Conservation (phyloP, 1,140 invertebrate species). For the Brachionus manjavacas region DNA sequence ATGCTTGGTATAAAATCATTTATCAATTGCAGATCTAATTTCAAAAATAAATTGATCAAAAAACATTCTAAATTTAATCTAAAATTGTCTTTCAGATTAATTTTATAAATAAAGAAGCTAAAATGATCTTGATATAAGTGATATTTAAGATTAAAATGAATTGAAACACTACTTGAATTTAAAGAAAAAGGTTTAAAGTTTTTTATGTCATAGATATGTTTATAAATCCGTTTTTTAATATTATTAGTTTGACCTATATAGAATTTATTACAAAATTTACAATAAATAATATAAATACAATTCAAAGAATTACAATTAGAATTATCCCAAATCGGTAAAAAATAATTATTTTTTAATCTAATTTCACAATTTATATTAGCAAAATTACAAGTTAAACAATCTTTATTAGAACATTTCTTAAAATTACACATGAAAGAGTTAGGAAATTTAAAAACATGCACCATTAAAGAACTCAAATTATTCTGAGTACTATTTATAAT, state of each 20-base stretch:
- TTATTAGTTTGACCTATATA: too few species aligned
- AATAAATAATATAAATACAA: neutral
- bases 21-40: neutral
- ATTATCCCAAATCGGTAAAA: slow-evolving; percentile 2
- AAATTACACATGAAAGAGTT: neutral
- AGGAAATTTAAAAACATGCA: neutral
- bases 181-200: too few species aligned
- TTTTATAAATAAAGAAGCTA: too few species aligned
- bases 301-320: slow-evolving; percentile 1
- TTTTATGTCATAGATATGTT: neutral
- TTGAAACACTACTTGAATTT: too few species aligned
- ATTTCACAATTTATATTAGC: neutral
- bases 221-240: slow-evolving; percentile 4
- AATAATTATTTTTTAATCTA: neutral
- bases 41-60: neutral
- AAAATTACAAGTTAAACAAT: neutral
- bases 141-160: too few species aligned
- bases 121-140: too few species aligned
- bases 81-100: too few species aligned
- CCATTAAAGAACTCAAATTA: neutral
- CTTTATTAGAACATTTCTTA: neutral
- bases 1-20: neutral
- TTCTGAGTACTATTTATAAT: too few species aligned
- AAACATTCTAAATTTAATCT: too few species aligned
- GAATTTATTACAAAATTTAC: neutral